Evolutionary conservation across 2,797 vertebrate species (phyloP).

Genomic region (Dipus sagitta): DNA sequence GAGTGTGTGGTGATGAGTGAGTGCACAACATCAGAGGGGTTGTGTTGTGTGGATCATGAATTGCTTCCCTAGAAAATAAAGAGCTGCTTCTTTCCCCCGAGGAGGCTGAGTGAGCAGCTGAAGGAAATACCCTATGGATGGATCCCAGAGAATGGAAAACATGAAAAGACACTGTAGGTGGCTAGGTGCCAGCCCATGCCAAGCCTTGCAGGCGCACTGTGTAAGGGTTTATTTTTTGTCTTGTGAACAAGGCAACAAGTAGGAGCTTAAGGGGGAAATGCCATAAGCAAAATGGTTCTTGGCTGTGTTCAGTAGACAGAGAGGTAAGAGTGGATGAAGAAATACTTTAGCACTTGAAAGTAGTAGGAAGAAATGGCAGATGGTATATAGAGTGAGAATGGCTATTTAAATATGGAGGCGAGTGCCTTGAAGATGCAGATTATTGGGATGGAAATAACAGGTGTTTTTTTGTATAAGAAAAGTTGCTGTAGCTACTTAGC

Average conservation of each 20-base stretch:
- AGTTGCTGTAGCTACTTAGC: constrained; percentile 3
- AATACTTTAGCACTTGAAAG: neutral
- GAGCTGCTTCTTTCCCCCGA: neutral
- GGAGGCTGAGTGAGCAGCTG: neutral
- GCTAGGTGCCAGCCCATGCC: neutral
- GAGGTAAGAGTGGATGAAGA: neutral
- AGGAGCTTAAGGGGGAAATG: neutral
- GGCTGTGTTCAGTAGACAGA: neutral
- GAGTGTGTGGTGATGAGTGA: neutral
- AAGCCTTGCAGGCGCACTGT: neutral
- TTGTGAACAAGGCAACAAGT: neutral
- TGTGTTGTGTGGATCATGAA: neutral
- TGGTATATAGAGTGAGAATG: neutral
- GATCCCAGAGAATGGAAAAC: neutral
- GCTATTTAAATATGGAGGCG: neutral
- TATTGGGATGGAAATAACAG: neutral
- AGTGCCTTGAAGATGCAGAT: neutral
- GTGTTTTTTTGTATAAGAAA: neutral
- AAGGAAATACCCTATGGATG: neutral
- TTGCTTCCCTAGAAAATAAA: neutral
- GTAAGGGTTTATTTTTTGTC: neutral
- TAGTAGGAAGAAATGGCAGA: neutral
- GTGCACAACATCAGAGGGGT: neutral
- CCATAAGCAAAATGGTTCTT: neutral
- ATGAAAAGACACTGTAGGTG: neutral